phyloP scores from a whole-genome alignment of 2,888 invertebrate species.

The Ormyrus nitidulus region DNA sequence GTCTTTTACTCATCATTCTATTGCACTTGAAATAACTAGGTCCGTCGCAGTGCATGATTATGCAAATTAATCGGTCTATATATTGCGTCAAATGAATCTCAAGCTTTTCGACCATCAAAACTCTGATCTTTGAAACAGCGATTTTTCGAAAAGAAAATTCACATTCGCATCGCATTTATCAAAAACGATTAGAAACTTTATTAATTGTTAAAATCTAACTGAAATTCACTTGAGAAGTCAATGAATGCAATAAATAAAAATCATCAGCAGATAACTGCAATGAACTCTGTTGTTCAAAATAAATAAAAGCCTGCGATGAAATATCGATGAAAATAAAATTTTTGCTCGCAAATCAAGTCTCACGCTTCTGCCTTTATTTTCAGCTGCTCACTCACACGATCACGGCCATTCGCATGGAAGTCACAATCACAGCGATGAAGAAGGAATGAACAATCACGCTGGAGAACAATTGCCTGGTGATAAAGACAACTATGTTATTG shows the following conservation, averaged over 20 bases:
- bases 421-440: constrained; percentile 47
- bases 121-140: constrained; percentile 14
- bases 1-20: neutral
- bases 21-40: neutral
- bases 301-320: constrained; percentile 1
- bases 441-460: constrained; percentile 50
- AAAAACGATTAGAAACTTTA: too few relatives aligned
- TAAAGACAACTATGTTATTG: constrained; percentile 53
- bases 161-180: too few relatives aligned
- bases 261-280: too few relatives aligned
- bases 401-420: constrained; percentile 61
- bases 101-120: neutral
- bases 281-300: too few relatives aligned
- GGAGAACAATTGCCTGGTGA: constrained; percentile 50
- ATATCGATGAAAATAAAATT: constrained; percentile 12
- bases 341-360: neutral
- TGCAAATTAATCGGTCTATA: constrained; percentile 40
- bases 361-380: constrained; percentile 53
- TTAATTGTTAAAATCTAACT: too few relatives aligned
- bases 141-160: neutral
- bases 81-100: constrained; percentile 36
- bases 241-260: too few relatives aligned
- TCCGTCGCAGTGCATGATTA: constrained; percentile 23
- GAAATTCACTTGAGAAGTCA: too few relatives aligned
- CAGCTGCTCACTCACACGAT: constrained; percentile 69